phyloP scores from a whole-genome alignment of 2,113 vertebrate genomes.

The Axis porcinus region DNA sequence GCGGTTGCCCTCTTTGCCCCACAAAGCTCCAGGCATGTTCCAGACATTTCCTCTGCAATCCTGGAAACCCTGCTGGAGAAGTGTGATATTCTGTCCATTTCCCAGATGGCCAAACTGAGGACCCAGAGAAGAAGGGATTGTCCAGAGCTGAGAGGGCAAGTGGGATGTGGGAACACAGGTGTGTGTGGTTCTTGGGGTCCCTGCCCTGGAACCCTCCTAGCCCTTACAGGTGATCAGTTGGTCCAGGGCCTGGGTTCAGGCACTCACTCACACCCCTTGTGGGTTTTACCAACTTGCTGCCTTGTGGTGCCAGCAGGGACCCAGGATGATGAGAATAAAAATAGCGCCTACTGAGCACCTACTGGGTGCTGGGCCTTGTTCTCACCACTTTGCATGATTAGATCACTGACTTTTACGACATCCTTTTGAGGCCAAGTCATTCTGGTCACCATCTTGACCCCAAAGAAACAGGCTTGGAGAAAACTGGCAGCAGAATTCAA shows the following conservation, averaged over 20 bases:
- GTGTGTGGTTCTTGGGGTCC: not conserved
- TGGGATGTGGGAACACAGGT: not conserved
- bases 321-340: not conserved
- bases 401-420: not conserved
- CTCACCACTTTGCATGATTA: not conserved
- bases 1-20: not conserved
- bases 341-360: not conserved
- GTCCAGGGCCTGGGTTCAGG: not conserved
- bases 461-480: not conserved
- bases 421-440: not conserved
- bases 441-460: not conserved
- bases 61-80: not conserved
- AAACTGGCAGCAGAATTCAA: not conserved
- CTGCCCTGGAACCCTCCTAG: not conserved
- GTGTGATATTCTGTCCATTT: not conserved
- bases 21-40: not conserved
- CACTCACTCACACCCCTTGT: fast-evolving
- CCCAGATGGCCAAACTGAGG: not conserved
- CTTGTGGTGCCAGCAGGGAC: not conserved
- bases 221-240: not conserved
- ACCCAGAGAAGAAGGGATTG: not conserved
- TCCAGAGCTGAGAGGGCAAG: not conserved
- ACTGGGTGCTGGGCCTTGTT: not conserved
- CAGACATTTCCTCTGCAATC: not conserved
- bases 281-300: not conserved